Percentiles rank a stretch among this genome's conserved stretches.
Evolutionary conservation across 2,888 invertebrate species (phyloP).

Genomic region (Sabatieria punctata): DNA sequence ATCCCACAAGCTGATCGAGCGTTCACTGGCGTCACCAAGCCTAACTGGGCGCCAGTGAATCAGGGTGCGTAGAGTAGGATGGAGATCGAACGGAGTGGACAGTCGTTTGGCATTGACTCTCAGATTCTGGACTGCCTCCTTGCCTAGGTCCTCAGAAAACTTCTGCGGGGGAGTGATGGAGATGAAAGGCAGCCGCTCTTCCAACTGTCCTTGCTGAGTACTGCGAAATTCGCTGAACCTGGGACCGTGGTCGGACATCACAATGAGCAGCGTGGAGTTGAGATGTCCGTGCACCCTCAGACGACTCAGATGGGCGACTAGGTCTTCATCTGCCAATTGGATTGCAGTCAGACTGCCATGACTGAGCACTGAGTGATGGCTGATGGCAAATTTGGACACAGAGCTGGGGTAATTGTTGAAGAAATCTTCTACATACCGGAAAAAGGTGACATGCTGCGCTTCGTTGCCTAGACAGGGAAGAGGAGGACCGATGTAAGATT

Average conservation of each 20-base stretch:
- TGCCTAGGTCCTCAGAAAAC: constrained; percentile 44
- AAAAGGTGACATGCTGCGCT: background rate
- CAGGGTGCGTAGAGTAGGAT: constrained; percentile 64
- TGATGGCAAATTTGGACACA: constrained; percentile 62
- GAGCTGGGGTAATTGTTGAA: background rate
- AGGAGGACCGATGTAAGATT: background rate
- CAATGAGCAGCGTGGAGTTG: constrained; percentile 59
- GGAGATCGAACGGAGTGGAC: constrained; percentile 68
- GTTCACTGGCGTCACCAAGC: too few species aligned
- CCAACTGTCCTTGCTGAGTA: constrained; percentile 70
- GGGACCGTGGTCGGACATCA: constrained; percentile 81
- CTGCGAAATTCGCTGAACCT: constrained; percentile 60
- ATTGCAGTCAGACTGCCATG: constrained; percentile 65
- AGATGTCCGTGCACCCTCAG: constrained; percentile 41
- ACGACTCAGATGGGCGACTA: constrained; percentile 3
- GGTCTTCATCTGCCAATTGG: constrained; percentile 30
- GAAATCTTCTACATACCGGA: background rate
- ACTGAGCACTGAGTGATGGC: constrained; percentile 67
- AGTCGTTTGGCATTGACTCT: constrained; percentile 45
- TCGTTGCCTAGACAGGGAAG: background rate
- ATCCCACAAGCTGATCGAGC: constrained; percentile 10
- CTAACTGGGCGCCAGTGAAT: too few species aligned
- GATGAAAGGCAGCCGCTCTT: constrained; percentile 71
- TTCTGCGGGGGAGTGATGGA: constrained; percentile 53
- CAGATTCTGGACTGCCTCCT: constrained; percentile 43